Conservation (phyloP, 2,888 invertebrate genomes). For the Petrolisthes cinctipes region DNA sequence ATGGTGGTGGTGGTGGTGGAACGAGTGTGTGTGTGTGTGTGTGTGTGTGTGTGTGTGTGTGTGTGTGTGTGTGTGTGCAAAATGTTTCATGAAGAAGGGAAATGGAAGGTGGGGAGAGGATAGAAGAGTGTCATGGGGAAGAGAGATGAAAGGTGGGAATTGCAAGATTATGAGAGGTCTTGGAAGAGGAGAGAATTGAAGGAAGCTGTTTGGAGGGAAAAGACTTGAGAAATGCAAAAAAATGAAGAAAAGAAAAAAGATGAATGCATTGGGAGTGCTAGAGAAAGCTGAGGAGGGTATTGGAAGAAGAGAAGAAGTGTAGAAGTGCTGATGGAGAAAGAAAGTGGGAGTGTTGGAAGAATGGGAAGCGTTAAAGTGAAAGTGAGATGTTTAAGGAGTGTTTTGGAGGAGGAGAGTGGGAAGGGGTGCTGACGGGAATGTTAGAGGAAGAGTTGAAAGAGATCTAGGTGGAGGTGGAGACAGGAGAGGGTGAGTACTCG, state of each 20-base stretch:
- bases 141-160: background rate
- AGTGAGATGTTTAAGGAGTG: no score
- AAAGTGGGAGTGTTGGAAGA: background rate
- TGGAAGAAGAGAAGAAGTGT: background rate
- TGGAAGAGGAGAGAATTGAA: no score
- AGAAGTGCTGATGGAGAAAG: background rate
- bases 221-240: no score
- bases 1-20: background rate
- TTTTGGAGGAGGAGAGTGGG: no score
- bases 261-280: no score
- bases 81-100: background rate
- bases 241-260: no score
- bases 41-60: background rate
- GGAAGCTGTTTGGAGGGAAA: no score
- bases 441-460: no score
- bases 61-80: background rate
- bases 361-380: background rate
- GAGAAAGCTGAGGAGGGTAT: no score
- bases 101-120: background rate
- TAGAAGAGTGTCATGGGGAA: background rate
- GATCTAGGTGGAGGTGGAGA: no score
- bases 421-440: no score
- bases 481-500: no score
- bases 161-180: background rate
- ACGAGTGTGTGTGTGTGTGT: background rate